Base-by-base conservation (phyloP, 2,888 invertebrate genomes). In the Drosophila crucigera region DNA sequence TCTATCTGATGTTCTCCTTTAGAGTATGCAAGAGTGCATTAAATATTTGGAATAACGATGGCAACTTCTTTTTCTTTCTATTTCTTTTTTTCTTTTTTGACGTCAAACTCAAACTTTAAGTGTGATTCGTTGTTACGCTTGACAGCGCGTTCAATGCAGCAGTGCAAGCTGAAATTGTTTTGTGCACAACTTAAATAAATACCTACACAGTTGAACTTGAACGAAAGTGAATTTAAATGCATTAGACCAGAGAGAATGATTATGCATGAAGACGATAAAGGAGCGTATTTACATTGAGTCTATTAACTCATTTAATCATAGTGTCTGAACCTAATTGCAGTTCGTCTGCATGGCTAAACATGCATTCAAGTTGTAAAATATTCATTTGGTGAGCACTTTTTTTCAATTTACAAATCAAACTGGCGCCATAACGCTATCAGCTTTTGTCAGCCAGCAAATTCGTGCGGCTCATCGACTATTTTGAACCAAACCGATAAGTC, bases 81-180 rank as follows among this genome's bases (percentile, higher is more conserved):
- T 14, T 39, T 41, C 39, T 25, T 61, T 67, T 59, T 58, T 60
- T 54, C 53, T 68, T 68, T 72, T 72, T 62, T 59, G 31, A 59
- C 68, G 61, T 70, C 68, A 68, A 64, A 73, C 68, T 69, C 65
- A 68, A 65, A 71, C 66, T 71, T 73, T 22, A 77, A 87, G 80
- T 87, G 84, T 78, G 75, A 84, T 80, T 82, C 70, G 75, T 64
- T 80, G 90, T 79, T 82, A 63, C 78, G 88, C 86, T 89, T 82
- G 74, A 82, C 78, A 70, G 83, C 74, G 77, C 78, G 64, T 79
- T 78, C 69, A 56, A 39, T 74, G 78, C 76, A 61, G 66, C 61
- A 72, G 58, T 35, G 56, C 22, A 75, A 75, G 50, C 28, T 52
- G 4, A 47, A 67, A 50, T 43, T 53, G 37, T 33, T 75, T 50